phyloP scores from a whole-genome alignment of 2,113 vertebrate genomes.

The Globicephala melas region DNA sequence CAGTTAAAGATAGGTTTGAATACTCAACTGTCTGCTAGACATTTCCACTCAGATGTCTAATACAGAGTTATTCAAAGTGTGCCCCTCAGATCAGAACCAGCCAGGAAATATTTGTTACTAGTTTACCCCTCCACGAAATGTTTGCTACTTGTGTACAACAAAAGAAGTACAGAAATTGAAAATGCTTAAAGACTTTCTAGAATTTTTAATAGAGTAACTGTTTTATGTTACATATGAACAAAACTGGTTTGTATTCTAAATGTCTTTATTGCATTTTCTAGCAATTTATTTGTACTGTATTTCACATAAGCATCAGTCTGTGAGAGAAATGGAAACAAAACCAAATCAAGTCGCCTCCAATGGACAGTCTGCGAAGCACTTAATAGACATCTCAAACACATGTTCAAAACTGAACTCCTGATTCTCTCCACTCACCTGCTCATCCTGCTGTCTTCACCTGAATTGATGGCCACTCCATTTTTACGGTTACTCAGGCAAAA shows the following conservation, averaged over 20 bases:
- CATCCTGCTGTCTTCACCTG: not conserved
- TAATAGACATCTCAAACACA: not conserved
- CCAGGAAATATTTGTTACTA: not conserved
- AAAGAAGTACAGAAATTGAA: not conserved
- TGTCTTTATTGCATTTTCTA: not conserved
- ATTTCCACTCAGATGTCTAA: not conserved
- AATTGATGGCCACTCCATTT: not conserved
- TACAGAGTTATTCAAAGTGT: not conserved
- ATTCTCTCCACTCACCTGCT: not conserved
- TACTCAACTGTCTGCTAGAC: not conserved
- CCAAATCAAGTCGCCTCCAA: not conserved
- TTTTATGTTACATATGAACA: not conserved
- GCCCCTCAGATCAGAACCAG: not conserved
- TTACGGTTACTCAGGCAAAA: not conserved
- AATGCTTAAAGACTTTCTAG: not conserved
- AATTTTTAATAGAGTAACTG: not conserved
- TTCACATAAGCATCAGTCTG: not conserved
- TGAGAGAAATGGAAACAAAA: not conserved
- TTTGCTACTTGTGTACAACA: not conserved
- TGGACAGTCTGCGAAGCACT: not conserved
- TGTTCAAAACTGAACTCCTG: not conserved
- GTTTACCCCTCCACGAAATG: not conserved
- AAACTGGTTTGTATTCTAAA: not conserved
- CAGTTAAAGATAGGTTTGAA: not conserved
- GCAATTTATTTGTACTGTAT: not conserved